These are phyloP conservation scores for Brachionus rotundiformis DNA, from an alignment of 1,140 invertebrate genomes.

Conservation along the genomic window DNA sequence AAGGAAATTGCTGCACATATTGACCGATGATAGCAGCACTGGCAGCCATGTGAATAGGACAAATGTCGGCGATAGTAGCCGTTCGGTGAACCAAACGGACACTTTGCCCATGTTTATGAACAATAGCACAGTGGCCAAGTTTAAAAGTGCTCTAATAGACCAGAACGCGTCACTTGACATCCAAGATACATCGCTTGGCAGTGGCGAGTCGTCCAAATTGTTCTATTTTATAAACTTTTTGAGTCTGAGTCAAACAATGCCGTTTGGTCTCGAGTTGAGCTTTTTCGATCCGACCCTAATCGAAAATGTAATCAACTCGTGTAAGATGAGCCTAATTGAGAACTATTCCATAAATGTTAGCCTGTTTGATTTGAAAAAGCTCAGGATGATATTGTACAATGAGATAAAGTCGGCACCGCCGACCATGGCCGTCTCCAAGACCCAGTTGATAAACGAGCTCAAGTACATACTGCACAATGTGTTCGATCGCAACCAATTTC, in stretches of 20 bases:
- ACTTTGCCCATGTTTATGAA: too few species aligned
- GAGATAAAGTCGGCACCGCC: slow-evolving; percentile 30
- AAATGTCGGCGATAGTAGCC: neutral
- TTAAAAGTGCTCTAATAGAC: slow-evolving; percentile 1
- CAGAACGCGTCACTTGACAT: too few species aligned
- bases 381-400: slow-evolving; percentile 4
- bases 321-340: neutral
- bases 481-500: slow-evolving; percentile 14
- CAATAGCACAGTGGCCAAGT: neutral
- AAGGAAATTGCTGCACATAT: neutral
- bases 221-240: slow-evolving; percentile 11
- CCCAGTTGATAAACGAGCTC: slow-evolving; percentile 15
- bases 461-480: slow-evolving; percentile 43
- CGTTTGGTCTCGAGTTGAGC: neutral
- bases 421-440: neutral
- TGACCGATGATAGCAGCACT: neutral
- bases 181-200: too few species aligned
- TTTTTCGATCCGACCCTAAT: slow-evolving; percentile 36
- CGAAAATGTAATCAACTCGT: slow-evolving; percentile 36
- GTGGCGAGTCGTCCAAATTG: neutral
- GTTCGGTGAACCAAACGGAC: too few species aligned
- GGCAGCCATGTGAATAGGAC: neutral
- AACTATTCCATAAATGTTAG: neutral
- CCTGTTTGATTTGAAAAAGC: slow-evolving; percentile 31
- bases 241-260: neutral